Conservation (phyloP, 2,888 invertebrate genomes). For the Adelognathus sp. region DNA sequence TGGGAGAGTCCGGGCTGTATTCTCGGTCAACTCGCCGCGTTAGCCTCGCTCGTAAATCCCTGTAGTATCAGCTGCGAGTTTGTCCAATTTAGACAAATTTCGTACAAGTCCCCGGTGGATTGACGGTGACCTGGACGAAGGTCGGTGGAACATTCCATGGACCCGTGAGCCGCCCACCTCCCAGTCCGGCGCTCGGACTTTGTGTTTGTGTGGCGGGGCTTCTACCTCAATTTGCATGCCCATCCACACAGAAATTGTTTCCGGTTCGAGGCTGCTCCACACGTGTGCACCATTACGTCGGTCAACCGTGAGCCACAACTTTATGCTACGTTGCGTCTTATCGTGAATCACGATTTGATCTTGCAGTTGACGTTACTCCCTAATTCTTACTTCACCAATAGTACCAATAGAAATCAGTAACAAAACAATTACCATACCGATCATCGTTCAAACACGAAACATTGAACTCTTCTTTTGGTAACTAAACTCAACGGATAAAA, state of each 20-base stretch:
- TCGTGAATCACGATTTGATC: background rate
- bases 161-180: constrained; percentile 1
- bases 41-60: constrained; percentile 28
- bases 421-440: background rate
- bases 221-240: constrained; percentile 37
- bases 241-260: constrained; percentile 36
- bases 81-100: constrained; percentile 55
- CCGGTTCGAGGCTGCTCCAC: constrained; percentile 15
- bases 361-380: background rate
- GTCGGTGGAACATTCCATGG: constrained; percentile 6
- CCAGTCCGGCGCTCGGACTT: background rate
- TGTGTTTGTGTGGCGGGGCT: background rate
- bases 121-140: constrained; percentile 15
- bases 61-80: constrained; percentile 36
- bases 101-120: constrained; percentile 37
- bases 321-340: background rate
- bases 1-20: background rate
- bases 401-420: background rate
- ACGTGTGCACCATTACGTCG: background rate
- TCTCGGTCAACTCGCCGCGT: constrained; percentile 23
- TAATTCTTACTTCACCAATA: too few relatives aligned
- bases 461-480: background rate
- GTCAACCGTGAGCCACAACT: background rate
- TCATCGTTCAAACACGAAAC: background rate
- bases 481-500: too few relatives aligned